A percentile compares a stretch with the other conserved stretches of the same genome.
phyloP scores from a whole-genome alignment of 2,888 invertebrate species.

The Calephelis perditalis region DNA sequence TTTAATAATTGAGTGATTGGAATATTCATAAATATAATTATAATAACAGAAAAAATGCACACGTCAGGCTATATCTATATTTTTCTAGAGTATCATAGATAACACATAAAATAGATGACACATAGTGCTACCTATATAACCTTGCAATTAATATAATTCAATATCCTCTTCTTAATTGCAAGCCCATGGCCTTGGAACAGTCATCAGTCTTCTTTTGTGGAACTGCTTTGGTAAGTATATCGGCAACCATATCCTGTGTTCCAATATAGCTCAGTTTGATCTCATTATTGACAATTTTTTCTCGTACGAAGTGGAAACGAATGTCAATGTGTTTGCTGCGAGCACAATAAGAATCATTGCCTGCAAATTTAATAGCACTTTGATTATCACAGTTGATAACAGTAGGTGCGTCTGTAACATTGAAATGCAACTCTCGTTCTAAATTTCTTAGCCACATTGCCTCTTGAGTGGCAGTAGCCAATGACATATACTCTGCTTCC shows the following conservation, averaged over 20 bases:
- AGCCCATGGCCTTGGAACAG: slow-evolving; percentile 18
- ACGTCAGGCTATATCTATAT: too few relatives aligned
- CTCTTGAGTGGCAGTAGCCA: slow-evolving; percentile 29
- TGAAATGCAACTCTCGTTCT: slow-evolving; percentile 20
- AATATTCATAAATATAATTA: too few relatives aligned
- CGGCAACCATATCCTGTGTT: slow-evolving; percentile 9
- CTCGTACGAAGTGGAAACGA: slow-evolving; percentile 18
- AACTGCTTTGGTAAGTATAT: slow-evolving; percentile 26
- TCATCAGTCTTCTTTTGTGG: background rate
- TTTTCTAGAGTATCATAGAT: too few relatives aligned
- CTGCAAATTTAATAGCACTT: slow-evolving; percentile 18
- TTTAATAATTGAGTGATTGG: too few relatives aligned
- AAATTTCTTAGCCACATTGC: slow-evolving; percentile 23
- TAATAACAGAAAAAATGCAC: too few relatives aligned
- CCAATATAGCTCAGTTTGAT: slow-evolving; percentile 19
- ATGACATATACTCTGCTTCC: slow-evolving; percentile 33
- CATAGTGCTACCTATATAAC: too few relatives aligned
- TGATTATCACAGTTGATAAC: slow-evolving; percentile 22
- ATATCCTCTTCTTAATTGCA: slow-evolving; percentile 25
- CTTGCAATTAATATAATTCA: background rate
- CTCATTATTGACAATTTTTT: slow-evolving; percentile 18
- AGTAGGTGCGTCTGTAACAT: slow-evolving; percentile 2
- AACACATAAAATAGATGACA: too few relatives aligned
- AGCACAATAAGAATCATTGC: slow-evolving; percentile 8
- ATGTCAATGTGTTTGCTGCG: slow-evolving; percentile 16